phyloP scores from a whole-genome alignment of 2,113 vertebrate genomes.

The Machaerirhynchus nigripectus region DNA sequence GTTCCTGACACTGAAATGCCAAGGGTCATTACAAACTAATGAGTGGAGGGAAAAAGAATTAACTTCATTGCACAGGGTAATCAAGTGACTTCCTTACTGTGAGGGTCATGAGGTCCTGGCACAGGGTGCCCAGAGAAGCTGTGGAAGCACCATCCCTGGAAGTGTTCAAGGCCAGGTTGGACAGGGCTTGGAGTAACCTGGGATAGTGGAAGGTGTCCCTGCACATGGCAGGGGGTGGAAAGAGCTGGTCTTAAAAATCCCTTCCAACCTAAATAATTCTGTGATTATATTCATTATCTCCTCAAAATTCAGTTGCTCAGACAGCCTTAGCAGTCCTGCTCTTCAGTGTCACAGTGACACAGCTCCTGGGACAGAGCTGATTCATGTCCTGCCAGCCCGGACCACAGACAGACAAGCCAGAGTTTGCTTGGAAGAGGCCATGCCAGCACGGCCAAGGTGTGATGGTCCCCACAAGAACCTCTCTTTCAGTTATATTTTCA shows the following conservation, averaged over 20 bases:
- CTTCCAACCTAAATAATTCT: background rate
- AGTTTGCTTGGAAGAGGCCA: background rate
- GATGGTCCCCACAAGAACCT: background rate
- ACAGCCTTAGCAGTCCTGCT: background rate
- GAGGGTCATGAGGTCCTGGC: background rate
- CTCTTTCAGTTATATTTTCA: background rate
- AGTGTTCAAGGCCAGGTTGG: background rate
- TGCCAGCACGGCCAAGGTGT: accelerated
- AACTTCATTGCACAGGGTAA: background rate
- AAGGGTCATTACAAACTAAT: background rate
- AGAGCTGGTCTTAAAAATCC: background rate
- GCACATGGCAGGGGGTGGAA: background rate
- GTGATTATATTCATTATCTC: background rate
- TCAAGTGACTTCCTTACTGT: background rate
- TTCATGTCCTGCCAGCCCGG: accelerated
- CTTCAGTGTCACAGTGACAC: background rate
- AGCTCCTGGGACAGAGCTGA: background rate
- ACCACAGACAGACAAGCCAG: accelerated
- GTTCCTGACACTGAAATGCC: background rate
- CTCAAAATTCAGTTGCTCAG: background rate
- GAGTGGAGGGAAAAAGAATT: background rate
- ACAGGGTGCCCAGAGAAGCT: background rate
- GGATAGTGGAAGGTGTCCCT: background rate
- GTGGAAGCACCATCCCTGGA: background rate
- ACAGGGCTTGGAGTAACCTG: accelerated